Base-by-base conservation (phyloP, 2,888 invertebrate species). In the Caenorhabditis macrosperma region DNA sequence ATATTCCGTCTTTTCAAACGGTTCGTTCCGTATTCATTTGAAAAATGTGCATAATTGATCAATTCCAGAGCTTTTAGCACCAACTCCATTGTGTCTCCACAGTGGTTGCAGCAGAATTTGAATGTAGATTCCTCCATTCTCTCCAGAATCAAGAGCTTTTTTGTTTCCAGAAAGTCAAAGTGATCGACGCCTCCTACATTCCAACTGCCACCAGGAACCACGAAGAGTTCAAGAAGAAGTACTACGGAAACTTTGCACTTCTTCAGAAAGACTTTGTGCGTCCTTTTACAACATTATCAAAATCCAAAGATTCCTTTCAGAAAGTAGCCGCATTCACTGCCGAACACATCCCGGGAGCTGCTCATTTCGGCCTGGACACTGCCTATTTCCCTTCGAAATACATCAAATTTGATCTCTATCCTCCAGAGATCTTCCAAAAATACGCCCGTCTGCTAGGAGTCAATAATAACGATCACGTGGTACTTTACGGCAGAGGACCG, bases 361-460 rank as follows among this genome's bases (percentile, higher is more conserved):
- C 83, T 10, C 82, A 82, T 60, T 88, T 88, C 74, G 78, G 84
- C 38, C 59, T 83, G n/a, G 85, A 88, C 59, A 71, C 83, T n/a
- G 89, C 84, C 15, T 88, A 84, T 17, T 89, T 78, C 54, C 88
- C 88, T 7, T 83, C 85, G 35, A 63, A 85, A 80, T 81, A 84
- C 74, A 84, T 87, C 26, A 79, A 83, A 33, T 84, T 81, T 10
- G 81, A 88, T 20, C 71, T 88, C 3, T 89, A 89, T 61, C 81
- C 84, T 6, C 82, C 85, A 17, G 88, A 87, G 50, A 46, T 84
- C 1, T 89, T 89, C 81, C 77, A 87, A 64, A 81, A 87, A 63
- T 89, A 88, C 71, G 71, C 86, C 30, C 86, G 82, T 17, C 64
- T 83, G 12, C 64, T 89, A 57, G 89, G 89, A 24, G 83, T 89